Evolutionary conservation across 1,140 invertebrate genomes (phyloP), one percentile per base, ranked within the genome.

Genomic region (Cyclargus thomasi): DNA sequence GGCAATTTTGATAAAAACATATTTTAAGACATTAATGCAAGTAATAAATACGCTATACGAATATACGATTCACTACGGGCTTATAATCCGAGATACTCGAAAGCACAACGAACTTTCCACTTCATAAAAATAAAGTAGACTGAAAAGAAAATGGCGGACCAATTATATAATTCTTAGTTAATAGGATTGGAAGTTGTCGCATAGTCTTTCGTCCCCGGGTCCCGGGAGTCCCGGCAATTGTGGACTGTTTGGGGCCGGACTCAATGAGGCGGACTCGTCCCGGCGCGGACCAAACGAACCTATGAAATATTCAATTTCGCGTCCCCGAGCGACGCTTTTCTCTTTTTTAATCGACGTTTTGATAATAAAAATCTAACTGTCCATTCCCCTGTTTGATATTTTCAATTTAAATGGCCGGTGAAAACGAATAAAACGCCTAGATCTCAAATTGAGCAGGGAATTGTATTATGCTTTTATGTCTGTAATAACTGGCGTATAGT

Each of bases 261-360:
- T 69, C 73, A 74, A 74, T 78, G 69, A 76, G 68, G 64, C 72
- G 64, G 57, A 67, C 66, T 76, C 70, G 73, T 74, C 70, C 70
- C 67, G 67, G 70, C 23, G 64, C 20, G 62, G 47, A 69, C 62
- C 64, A 66, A 70, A 72, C 69, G 70, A 74, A 78, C 69, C 67
- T 66, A 70, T 70, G 65, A 72, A 78, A 78, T 72, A 78, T 78
- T 76, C 72, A 74, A 79, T 79, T 75, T 72, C 21, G 63, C 63
- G 20, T 73, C 69, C 73, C 73, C 63, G 65, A 67, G 67, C 71
- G 73, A 70, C 64, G 53, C 67, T 70, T 65, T 71, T 67, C 65
- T 67, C 59, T 68, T 68, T 71, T 67, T 69, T 69, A 76, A 74
- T 70, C 67, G 66, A 69, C 63, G 74, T 69, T 69, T 73, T 68